Conservation (phyloP, 2,888 invertebrate genomes). For the Phortica okadai region DNA sequence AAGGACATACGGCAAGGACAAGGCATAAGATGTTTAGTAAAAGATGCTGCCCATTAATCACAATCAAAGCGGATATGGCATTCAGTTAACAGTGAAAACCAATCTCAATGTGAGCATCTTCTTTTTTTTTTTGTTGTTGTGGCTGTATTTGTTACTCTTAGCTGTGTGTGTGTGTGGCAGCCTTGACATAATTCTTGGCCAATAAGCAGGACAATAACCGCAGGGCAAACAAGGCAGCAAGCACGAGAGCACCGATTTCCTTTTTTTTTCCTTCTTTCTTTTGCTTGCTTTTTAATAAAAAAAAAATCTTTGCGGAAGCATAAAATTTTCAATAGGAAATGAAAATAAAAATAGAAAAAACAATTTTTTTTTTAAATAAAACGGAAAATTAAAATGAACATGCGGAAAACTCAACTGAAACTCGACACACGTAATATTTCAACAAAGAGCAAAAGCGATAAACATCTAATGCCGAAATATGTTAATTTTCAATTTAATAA, state of each 20-base stretch:
- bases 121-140: no score
- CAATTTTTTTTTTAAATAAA: conserved; percentile 6
- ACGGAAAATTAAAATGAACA: conserved; percentile 70
- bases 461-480: conserved; percentile 68
- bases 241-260: not conserved
- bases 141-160: not conserved
- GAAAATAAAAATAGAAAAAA: conserved; percentile 61
- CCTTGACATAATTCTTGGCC: conserved; percentile 72
- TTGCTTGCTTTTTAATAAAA: not conserved
- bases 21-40: conserved; percentile 36
- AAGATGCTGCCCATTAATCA: conserved; percentile 32
- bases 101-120: not conserved
- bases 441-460: conserved; percentile 51
- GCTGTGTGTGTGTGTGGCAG: conserved; percentile 61
- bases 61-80: conserved; percentile 31
- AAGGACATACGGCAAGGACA: conserved; percentile 38
- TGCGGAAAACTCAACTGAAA: conserved; percentile 52
- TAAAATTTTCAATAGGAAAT: conserved; percentile 3
- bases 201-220: conserved; percentile 67
- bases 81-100: conserved; percentile 1
- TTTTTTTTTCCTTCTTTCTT: no score
- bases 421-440: conserved; percentile 40
- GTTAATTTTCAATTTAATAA: conserved; percentile 70
- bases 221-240: conserved; percentile 53
- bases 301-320: not conserved